Base-by-base conservation (phyloP, 2,113 vertebrate species). In the Dissostichus mawsoni region DNA sequence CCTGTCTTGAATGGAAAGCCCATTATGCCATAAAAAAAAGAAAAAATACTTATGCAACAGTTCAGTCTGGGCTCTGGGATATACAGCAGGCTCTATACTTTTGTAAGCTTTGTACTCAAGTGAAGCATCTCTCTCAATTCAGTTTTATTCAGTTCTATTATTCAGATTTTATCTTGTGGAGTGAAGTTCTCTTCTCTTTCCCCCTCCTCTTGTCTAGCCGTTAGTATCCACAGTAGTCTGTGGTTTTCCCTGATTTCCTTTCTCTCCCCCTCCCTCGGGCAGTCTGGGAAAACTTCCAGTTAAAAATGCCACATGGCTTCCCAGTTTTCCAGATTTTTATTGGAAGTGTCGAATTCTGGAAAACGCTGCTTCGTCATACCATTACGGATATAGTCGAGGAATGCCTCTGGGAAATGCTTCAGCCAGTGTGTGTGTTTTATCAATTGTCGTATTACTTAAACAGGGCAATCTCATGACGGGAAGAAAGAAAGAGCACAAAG, bases 201-300 rank as follows among this genome's bases (percentile, higher is more conserved):
- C 58, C 41, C 58, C 45, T 72, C 56, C 53, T 58, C 71, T 75
- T 66, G 55, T 68, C 63, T 71, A 23, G 2, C 57, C 67, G 53
- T 69, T 77, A 61, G 58, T 33, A 72, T 82, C 62, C 62, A 71
- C 58, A 66, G 71, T 81, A 67, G 52, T 83, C 47, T 65, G 76
- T 78, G 67, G 77, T 78, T 84, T 86, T 59, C 79, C 77, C 70
- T 63, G 20, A 82, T 86, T 65, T 72, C 63, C 65, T 59, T 16
- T 18, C 25, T 41, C 47, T 48, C 53, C 44, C 65, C 55, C 55
- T 50, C 78, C 64, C 18, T 20, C 68, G 69, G 51, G 20, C 66
- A 62, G 57, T 89, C 89, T 87, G 85, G 92, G 90, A 91, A 84
- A 61, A 64, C 29, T 4, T 92, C 87, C 92, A 93, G 80, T 74